These are phyloP conservation scores for Platysternon megacephalum DNA, from an alignment of 2,113 vertebrate species.

Conservation along the genomic window DNA sequence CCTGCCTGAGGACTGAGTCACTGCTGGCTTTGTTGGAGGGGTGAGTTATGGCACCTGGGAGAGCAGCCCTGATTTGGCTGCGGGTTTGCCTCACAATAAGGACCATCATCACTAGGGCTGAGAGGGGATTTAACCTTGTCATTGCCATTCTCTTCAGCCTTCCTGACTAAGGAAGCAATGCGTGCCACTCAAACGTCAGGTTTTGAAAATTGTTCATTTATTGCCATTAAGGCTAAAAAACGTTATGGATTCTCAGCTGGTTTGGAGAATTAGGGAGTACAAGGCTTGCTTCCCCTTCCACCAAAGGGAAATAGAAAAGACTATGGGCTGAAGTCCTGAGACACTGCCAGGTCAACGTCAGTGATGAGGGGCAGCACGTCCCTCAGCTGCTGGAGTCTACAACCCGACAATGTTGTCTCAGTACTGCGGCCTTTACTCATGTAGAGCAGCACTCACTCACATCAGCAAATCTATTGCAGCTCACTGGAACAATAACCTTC, in stretches of 20 bases:
- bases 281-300: not conserved
- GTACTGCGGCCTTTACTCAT: not conserved
- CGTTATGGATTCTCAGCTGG: not conserved
- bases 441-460: not conserved
- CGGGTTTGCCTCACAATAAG: not conserved
- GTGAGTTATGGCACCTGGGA: not conserved
- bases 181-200: not conserved
- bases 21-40: not conserved
- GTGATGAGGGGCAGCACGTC: not conserved
- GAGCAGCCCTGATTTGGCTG: not conserved
- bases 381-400: not conserved
- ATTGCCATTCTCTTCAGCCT: not conserved
- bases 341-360: not conserved
- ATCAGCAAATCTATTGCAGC: not conserved
- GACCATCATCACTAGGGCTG: not conserved
- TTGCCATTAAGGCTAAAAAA: not conserved
- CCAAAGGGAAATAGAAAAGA: not conserved
- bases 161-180: not conserved
- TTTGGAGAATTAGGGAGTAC: not conserved
- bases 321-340: not conserved
- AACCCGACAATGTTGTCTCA: not conserved
- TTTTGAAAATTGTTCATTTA: not conserved
- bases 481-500: not conserved
- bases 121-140: not conserved
- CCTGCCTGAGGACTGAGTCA: not conserved